These are phyloP conservation scores for Drosophila villosipedis DNA, from an alignment of 2,888 invertebrate genomes.

Conservation along the genomic window DNA sequence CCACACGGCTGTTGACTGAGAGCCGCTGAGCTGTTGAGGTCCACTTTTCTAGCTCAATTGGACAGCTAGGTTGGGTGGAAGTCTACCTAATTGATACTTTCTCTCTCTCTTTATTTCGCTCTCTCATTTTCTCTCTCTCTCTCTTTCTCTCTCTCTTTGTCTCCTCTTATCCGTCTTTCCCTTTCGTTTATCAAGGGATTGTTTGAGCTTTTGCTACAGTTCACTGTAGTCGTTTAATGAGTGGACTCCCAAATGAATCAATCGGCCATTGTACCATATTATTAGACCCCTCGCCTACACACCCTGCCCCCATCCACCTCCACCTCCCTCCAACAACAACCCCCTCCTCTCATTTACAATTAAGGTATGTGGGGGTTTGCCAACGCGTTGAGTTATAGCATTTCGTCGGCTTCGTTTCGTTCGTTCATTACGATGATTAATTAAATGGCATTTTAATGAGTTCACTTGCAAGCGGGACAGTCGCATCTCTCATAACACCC, in stretches of 20 bases:
- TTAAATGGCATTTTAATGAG: conserved; percentile 84
- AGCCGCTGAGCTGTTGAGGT: conserved; percentile 28
- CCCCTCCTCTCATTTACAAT: conserved; percentile 39
- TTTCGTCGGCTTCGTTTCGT: conserved; percentile 65
- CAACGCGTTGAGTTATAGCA: conserved; percentile 75
- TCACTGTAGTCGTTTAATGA: conserved; percentile 26
- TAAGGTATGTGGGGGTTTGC: conserved; percentile 22
- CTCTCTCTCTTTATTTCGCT: background rate
- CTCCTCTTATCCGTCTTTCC: background rate
- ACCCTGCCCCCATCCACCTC: too few species aligned
- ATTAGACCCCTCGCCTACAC: conserved; percentile 7
- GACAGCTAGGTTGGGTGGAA: conserved; percentile 26
- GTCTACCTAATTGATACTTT: conserved; percentile 43
- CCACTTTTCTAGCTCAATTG: conserved; percentile 44
- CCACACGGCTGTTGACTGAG: conserved; percentile 45
- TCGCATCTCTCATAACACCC: conserved; percentile 2
- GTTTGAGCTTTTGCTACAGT: conserved; percentile 14
- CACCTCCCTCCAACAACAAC: background rate
- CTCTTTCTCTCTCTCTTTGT: background rate
- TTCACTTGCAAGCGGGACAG: conserved; percentile 57
- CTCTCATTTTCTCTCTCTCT: background rate
- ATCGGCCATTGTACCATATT: conserved; percentile 46
- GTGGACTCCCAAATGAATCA: conserved; percentile 55
- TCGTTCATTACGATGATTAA: conserved; percentile 72
- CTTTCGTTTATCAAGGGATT: background rate